phyloP scores from a whole-genome alignment of 2,113 vertebrate genomes.

The Tor tambroides region DNA sequence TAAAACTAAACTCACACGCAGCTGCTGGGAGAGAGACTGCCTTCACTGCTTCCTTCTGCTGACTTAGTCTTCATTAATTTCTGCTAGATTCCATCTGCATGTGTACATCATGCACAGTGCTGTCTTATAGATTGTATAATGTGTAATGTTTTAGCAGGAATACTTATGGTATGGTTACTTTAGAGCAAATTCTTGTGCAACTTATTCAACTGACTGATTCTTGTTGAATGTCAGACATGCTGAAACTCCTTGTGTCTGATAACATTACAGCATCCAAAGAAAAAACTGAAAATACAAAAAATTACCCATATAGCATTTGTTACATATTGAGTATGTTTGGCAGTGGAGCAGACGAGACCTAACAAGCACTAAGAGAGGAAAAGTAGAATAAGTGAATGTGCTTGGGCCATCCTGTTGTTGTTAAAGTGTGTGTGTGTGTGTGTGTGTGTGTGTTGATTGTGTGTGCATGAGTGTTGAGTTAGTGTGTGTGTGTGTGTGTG shows the following conservation, averaged over 20 bases:
- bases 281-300: not conserved
- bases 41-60: not conserved
- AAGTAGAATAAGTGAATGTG: no score
- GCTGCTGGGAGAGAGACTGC: no score
- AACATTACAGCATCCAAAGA: not conserved
- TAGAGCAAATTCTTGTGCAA: not conserved
- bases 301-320: no score
- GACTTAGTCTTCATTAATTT: not conserved
- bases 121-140: not conserved
- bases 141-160: not conserved
- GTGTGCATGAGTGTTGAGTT: no score
- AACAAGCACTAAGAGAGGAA: not conserved
- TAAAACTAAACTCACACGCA: not conserved
- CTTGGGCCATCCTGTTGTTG: no score
- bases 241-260: not conserved
- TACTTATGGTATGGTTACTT: not conserved
- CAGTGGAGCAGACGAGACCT: not conserved
- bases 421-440: no score
- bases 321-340: no score
- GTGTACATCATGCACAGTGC: not conserved
- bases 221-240: not conserved
- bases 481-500: no score
- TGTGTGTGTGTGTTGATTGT: no score
- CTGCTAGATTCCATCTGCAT: not conserved
- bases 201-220: not conserved